Evolutionary conservation across 2,888 invertebrate species (phyloP).

Genomic region (Cerastis leucographa): DNA sequence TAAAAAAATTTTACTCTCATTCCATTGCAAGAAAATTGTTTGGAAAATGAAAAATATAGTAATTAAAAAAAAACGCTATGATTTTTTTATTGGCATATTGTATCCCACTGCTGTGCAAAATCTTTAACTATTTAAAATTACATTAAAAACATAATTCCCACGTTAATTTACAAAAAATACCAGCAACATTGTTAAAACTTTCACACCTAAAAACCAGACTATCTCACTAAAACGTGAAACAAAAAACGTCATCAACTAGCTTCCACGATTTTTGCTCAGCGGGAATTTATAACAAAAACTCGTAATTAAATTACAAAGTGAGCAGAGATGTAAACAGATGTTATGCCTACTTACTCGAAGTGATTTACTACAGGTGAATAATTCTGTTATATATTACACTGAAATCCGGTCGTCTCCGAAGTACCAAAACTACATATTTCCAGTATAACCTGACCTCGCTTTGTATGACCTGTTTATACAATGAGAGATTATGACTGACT

Average conservation of each 20-base stretch:
- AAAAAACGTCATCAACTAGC: constrained; percentile 35
- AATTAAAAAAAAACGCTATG: background rate
- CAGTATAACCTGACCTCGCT: too few relatives aligned
- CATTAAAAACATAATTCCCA: background rate
- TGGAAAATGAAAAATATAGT: too few relatives aligned
- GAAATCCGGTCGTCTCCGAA: constrained; percentile 79
- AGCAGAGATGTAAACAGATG: constrained; percentile 78
- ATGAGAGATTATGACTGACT: too few relatives aligned
- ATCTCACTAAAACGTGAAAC: constrained; percentile 5
- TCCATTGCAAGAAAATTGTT: background rate
- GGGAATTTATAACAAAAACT: constrained; percentile 72
- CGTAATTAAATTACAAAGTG: constrained; percentile 81
- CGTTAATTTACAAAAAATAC: background rate
- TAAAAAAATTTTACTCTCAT: background rate
- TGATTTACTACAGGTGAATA: constrained; percentile 87
- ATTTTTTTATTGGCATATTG: background rate
- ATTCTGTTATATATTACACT: constrained; percentile 82
- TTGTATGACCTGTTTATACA: too few relatives aligned
- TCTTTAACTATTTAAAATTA: background rate
- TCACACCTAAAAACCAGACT: background rate
- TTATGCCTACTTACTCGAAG: constrained; percentile 70
- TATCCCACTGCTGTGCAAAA: background rate
- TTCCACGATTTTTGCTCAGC: constrained; percentile 62
- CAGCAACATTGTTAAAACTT: background rate
- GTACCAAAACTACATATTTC: background rate